Evolutionary conservation across 2,888 invertebrate species (phyloP), one percentile per base, ranked within the genome.

Genomic region (Agonopterix arenella): DNA sequence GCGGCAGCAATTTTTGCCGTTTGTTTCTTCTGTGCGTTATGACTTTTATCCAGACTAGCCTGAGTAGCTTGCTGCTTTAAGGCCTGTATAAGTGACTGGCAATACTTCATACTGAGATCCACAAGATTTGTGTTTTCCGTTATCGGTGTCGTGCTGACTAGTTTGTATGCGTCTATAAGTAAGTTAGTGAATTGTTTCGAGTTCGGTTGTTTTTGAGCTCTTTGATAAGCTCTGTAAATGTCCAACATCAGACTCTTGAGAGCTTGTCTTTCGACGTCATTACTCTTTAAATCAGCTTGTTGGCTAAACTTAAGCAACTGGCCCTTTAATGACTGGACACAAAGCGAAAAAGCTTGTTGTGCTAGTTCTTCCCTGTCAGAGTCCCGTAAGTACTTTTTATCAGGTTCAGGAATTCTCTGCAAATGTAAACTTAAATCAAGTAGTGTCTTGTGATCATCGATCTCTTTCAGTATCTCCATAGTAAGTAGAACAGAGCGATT

Each of bases 381-480:
- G 73, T 97, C 96, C 40, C 95, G 91, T 52, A 98, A 90, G 76
- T 97, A 98, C 73, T 91, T 96, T 93, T 97, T 98, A 67, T 96
- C 97, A 2, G 92, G 90, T 56, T 98, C 98, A 0, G 98, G 98
- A 49, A 91, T 92, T 65, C 93, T 92, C 61, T 93, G 92, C 45
- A 98, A 86, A 60, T 96, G 95, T 52, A 95, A 82, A 55, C 95
- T 94, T 28, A 98, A 81, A 62, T 96, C 95, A 48, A 96, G 90
- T 45, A 98, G 84, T 58, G 94, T 92, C 69, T 93, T 93, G 65
- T 95, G 93, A 71, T 98, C 97, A 51, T 93, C 93, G 38, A 93
- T 93, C 66, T 94, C 94, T 61, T 93, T 91, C 42, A 97, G 82
- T 53, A 97, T 92, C 74, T 96, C 94, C 83, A 97, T 91, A 5